Base-by-base conservation (phyloP, 2,797 vertebrate species). In the Geotria australis region DNA sequence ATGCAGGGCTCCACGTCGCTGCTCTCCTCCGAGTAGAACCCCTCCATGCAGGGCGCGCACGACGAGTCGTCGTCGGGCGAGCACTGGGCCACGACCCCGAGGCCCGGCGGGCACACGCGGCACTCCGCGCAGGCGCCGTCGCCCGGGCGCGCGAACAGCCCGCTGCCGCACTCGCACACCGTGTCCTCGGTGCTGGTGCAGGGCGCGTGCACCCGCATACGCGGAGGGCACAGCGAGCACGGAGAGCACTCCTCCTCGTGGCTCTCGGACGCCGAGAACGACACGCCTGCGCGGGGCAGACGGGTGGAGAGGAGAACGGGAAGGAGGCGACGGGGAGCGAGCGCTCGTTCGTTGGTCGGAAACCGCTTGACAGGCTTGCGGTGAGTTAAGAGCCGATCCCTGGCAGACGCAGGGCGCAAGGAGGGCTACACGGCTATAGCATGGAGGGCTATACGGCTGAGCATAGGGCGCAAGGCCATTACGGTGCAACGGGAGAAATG, bases 1-100 rank as follows among this genome's bases (percentile, higher is more conserved):
- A 98, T 72, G 65, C 89, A 98, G 61, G 88, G 88, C 58, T 94
- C 86, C 59, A 86, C 74, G 2, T 76, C 76, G 69, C 81, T 95
- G 51, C 84, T 83, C 58, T 79, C 76, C 1, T 80, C 82, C 0
- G 89, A 95, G 73, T 67, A 94, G 38, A 81, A 89, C 58, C 79
- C 78, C 1, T 77, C 73, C 1, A 73, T 62, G 2, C 89, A 98
- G 59, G 74, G 73, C 72, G 91, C 88, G 1, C 89, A 98, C 58
- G 74, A 10, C 0, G 88, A 93, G 73, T 98, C 74, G 56, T 77
- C 79, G 2, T 62, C 24, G 57, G 73, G 70, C 8, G 70, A 70
- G 62, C 89, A 95, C 46, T 77, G 74, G 9, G 62, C 57, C 58
- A 67, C 72, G 81, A 95, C 83, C 56, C 83, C 78, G 73, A 81